These are phyloP conservation scores for Drosophila pectinifera DNA, from an alignment of 1,140 invertebrate genomes.

Conservation along the genomic window DNA sequence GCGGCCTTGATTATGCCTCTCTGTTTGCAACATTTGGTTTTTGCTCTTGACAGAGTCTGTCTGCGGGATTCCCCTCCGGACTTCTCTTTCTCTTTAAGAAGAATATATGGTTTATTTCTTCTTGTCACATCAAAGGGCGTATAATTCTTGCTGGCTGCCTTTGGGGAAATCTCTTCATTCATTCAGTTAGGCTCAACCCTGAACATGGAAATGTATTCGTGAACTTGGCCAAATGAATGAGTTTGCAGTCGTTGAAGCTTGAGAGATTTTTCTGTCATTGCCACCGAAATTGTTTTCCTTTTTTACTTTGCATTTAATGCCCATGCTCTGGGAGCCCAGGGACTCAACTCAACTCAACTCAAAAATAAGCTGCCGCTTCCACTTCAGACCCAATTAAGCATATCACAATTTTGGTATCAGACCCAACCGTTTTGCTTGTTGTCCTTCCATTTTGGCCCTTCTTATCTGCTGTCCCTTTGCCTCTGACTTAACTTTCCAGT, in stretches of 20 bases:
- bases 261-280: constrained; percentile 21
- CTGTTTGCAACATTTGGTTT: constrained; percentile 25
- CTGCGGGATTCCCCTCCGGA: constrained; percentile 14
- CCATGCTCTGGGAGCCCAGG: neutral
- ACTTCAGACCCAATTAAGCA: constrained; percentile 18
- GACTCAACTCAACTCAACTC: constrained; percentile 2
- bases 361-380: constrained; percentile 6
- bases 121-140: constrained; percentile 51
- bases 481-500: constrained; percentile 7
- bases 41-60: constrained; percentile 53
- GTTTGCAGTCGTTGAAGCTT: constrained; percentile 5
- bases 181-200: neutral
- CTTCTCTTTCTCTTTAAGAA: constrained; percentile 11
- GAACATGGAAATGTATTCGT: constrained; percentile 8
- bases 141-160: constrained; percentile 15
- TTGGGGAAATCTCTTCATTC: constrained; percentile 12
- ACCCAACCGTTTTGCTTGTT: neutral
- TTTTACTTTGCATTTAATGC: neutral
- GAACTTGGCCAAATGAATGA: constrained; percentile 11
- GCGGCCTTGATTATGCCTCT: constrained; percentile 5
- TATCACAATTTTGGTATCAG: constrained; percentile 6
- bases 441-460: too few relatives aligned
- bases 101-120: constrained; percentile 19
- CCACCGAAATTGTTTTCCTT: constrained; percentile 6
- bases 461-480: neutral